Evolutionary conservation across 2,888 invertebrate genomes (phyloP), one percentile per base, ranked within the genome.

Genomic region (Drosophila cracens): DNA sequence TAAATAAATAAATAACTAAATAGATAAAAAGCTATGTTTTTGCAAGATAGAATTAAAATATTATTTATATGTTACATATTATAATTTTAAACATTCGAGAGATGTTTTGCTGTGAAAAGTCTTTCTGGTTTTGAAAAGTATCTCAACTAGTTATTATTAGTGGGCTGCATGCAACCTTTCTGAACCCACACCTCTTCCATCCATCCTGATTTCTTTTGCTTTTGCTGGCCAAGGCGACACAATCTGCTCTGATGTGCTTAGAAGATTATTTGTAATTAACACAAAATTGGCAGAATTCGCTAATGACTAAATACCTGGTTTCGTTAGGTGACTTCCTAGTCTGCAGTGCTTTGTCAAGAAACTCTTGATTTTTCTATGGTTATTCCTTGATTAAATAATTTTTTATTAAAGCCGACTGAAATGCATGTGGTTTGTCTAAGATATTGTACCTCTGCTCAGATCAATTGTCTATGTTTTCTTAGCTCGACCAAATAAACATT

Each of bases 41-140:
- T 25, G 2, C 25, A 27, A 5, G 27, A 27, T 6, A 29, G 29
- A 29, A 29, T 7, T 29, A 6, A 29, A 29, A 29, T 29, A 29
- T 29, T 27, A 27, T 27, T 27, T 27, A 4, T 27, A 4, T 29
- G 6, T 29, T 29, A 29, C 29, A 29, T 29, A 29, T 29, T 1
- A 6, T 29, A 29, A 29, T 1, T 29, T 29, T 29, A 0, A 29
- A 40, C 0, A 5, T n/a, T 40, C 10, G 5, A 40, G 10, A 40
- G 0, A n/a, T 10, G 2, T 40, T 0, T 2, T n/a, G 10, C 10
- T n/a, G 2, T n/a, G 40, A 1, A 11, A n/a, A n/a, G 10, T 0
- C 4, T n/a, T 40, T 11, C 11, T n/a, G 11, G 1, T 13, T 43
- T 43, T n/a, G 8, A n/a, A 38, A 4, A 8, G 8, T 43, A 21